These are phyloP conservation scores for Tragelaphus strepsiceros DNA, from an alignment of 2,113 vertebrate genomes.

Conservation along the genomic window DNA sequence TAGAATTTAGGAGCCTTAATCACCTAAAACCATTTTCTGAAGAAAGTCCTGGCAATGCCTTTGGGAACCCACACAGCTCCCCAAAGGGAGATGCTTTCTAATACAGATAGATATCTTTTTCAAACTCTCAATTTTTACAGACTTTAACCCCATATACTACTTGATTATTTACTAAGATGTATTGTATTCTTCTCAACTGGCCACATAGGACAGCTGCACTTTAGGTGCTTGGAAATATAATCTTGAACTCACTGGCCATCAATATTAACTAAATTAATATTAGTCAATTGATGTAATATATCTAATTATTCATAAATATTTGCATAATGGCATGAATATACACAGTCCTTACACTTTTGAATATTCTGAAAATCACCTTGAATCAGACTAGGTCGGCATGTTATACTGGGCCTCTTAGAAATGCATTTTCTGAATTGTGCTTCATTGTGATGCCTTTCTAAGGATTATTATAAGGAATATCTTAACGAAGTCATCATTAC, in stretches of 20 bases:
- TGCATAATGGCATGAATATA: not conserved
- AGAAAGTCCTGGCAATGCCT: not conserved
- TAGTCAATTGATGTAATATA: not conserved
- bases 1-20: not conserved
- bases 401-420: not conserved
- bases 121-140: not conserved
- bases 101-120: not conserved
- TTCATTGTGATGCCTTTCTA: not conserved
- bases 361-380: not conserved
- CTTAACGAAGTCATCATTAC: not conserved
- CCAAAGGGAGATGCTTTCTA: not conserved
- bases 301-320: conserved; percentile 17
- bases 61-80: not conserved
- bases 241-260: not conserved
- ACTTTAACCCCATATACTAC: not conserved
- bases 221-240: not conserved
- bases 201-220: not conserved
- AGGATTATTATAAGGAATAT: not conserved
- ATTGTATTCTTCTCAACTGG: not conserved
- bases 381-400: not conserved
- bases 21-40: not conserved
- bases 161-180: not conserved
- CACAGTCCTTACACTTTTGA: not conserved
- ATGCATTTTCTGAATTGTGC: not conserved
- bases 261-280: not conserved